Base-by-base conservation (phyloP, 2,888 invertebrate species). In the Ichneumon xanthorius region DNA sequence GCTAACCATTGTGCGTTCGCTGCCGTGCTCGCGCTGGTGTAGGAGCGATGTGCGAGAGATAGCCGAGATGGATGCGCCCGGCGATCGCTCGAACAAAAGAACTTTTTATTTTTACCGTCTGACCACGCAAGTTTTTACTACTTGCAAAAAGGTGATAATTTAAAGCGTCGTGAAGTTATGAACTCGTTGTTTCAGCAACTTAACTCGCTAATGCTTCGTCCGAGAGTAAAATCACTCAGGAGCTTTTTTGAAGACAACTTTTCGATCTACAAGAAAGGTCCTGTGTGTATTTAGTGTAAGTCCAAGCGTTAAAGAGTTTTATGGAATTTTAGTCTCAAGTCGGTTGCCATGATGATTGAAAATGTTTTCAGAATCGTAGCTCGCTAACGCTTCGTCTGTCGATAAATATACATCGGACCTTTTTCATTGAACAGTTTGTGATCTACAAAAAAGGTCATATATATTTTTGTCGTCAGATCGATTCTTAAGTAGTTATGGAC, bases 1-100 rank as follows among this genome's bases (percentile, higher is more conserved):
- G 53, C 71, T 71, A 71, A 71, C 55, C 53, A 71, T 68, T 26
- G 71, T 37, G 53, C 6, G 19, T 55, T 55, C 53, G n/a, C 37
- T 37, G 19, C n/a, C 37, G 55, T n/a, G 4, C 53, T 22, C 55
- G 22, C 22, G 19, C 58, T 58, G n/a, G 58, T 22, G 22, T 14
- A 2, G 22, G 58, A 58, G 58, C 63, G 33, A 33, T 33, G 30
- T 30, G 33, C 26, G 16, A 33, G 30, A 63, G 63, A 63, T 63
- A 58, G 11, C 9, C 58, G 63, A n/a, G 33, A 63, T 11, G 58
- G 63, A 63, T 33, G 33, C n/a, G 30, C 30, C 2, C 16, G 16
- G 2, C 33, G 63, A 26, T 16, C 30, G 63, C 30, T 63, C 33
- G 63, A 33, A 63, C 63, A 63, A 63, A 63, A 63, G 63, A 6